These are phyloP conservation scores for Pogonomyrmex barbatus DNA, from an alignment of 1,140 invertebrate genomes.

Conservation along the genomic window DNA sequence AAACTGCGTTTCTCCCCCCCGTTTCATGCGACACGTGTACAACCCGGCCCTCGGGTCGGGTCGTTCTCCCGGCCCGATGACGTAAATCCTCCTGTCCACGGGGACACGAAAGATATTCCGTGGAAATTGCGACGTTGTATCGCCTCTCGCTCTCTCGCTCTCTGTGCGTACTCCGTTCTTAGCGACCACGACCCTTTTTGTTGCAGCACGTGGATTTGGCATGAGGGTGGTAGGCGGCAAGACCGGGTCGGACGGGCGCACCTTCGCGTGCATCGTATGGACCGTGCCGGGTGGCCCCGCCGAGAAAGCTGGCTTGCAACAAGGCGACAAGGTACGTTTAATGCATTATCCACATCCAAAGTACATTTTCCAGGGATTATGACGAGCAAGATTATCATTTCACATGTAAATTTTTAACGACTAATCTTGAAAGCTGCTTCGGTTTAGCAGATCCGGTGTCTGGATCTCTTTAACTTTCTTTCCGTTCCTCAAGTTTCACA, in stretches of 20 bases:
- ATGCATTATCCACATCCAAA: not conserved
- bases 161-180: not conserved
- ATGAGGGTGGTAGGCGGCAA: conserved; percentile 97
- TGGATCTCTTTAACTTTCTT: not conserved
- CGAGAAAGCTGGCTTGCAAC: conserved; percentile 94
- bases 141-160: not conserved
- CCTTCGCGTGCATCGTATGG: conserved; percentile 96
- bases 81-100: conserved; percentile 20
- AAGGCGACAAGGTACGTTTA: conserved; percentile 92
- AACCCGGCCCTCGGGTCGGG: no score
- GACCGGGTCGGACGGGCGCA: conserved; percentile 91
- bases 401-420: not conserved
- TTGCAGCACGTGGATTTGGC: conserved; percentile 94
- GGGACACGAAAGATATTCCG: conserved; percentile 1
- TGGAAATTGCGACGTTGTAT: not conserved
- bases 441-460: not conserved
- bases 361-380: not conserved
- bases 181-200: conserved; percentile 42
- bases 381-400: not conserved
- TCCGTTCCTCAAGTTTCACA: not conserved
- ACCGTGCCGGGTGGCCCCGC: conserved; percentile 95
- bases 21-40: not conserved
- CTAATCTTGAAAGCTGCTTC: not conserved
- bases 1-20: not conserved
- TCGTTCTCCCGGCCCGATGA: not conserved